Evolutionary conservation across 2,113 vertebrate species (phyloP).

Genomic region (Corvus cornix): DNA sequence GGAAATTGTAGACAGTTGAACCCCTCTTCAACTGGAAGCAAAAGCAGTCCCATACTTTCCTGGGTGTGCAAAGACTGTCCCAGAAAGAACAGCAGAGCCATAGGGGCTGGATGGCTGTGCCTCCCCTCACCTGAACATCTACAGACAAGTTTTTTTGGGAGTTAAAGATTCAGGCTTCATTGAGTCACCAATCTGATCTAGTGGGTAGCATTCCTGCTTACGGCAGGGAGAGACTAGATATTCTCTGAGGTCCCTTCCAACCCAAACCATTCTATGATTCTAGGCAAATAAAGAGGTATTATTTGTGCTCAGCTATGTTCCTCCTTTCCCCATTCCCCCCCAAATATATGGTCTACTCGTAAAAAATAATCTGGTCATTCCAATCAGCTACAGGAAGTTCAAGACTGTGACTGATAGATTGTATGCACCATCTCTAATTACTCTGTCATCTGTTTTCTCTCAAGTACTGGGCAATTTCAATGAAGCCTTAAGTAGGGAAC

Average conservation of each 20-base stretch:
- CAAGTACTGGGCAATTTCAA: conserved; percentile 9
- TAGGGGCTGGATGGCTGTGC: neutral
- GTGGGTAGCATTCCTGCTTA: neutral
- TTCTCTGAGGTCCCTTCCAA: neutral
- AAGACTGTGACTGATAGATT: conserved; percentile 16
- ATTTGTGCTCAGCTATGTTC: neutral
- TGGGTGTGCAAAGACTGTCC: neutral
- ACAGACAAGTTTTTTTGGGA: neutral
- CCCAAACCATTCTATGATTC: neutral
- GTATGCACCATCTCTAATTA: conserved; percentile 28
- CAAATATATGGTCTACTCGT: neutral
- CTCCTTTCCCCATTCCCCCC: accelerated
- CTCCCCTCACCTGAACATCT: neutral
- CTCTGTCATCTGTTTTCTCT: conserved; percentile 3
- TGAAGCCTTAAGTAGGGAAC: neutral
- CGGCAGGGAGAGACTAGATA: neutral
- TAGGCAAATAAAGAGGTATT: neutral
- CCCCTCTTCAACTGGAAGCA: neutral
- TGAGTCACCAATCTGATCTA: neutral
- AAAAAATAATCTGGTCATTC: conserved; percentile 12
- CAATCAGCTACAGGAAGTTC: neutral
- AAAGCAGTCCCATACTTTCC: neutral
- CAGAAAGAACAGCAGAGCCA: neutral
- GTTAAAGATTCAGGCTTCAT: neutral
- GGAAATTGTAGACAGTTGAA: neutral